Evolutionary conservation across 1,140 invertebrate genomes (phyloP).

Genomic region (Ridgeia piscesae): DNA sequence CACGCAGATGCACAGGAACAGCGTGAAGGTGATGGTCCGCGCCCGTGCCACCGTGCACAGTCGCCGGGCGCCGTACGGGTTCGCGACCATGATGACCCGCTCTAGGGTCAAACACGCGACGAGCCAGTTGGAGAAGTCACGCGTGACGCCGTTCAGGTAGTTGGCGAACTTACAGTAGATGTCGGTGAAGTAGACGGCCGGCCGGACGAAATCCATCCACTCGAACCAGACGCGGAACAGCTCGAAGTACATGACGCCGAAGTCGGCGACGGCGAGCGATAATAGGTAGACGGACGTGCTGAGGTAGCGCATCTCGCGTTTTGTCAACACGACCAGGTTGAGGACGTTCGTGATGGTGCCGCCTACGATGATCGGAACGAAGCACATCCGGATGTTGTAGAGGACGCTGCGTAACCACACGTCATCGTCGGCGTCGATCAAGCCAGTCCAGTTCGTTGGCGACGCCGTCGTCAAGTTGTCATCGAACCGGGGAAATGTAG

Average conservation of each 20-base stretch:
- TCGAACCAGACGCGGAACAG: conserved; percentile 29
- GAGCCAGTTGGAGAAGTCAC: conserved; percentile 26
- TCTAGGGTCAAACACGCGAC: conserved; percentile 22
- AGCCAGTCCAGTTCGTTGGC: neutral
- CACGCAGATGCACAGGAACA: conserved; percentile 16
- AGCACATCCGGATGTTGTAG: conserved; percentile 23
- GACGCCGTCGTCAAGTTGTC: conserved; percentile 1
- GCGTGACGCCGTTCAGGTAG: conserved; percentile 24
- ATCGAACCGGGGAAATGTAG: neutral
- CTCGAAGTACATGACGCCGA: conserved; percentile 27
- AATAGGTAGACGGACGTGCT: conserved; percentile 25
- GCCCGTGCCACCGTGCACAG: conserved; percentile 15
- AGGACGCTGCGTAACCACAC: conserved; percentile 13
- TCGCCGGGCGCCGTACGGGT: conserved; percentile 20
- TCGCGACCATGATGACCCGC: conserved; percentile 25
- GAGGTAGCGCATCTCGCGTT: conserved; percentile 18
- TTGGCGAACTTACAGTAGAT: conserved; percentile 26
- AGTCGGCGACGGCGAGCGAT: conserved; percentile 21
- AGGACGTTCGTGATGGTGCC: conserved; percentile 22
- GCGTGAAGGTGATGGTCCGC: neutral
- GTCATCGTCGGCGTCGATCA: neutral
- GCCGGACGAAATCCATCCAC: conserved; percentile 23
- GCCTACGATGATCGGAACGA: conserved; percentile 19
- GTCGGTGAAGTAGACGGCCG: conserved; percentile 25
- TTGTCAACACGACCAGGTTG: conserved; percentile 21